phyloP scores from a whole-genome alignment of 2,113 vertebrate species.

The Engraulis encrasicolus region DNA sequence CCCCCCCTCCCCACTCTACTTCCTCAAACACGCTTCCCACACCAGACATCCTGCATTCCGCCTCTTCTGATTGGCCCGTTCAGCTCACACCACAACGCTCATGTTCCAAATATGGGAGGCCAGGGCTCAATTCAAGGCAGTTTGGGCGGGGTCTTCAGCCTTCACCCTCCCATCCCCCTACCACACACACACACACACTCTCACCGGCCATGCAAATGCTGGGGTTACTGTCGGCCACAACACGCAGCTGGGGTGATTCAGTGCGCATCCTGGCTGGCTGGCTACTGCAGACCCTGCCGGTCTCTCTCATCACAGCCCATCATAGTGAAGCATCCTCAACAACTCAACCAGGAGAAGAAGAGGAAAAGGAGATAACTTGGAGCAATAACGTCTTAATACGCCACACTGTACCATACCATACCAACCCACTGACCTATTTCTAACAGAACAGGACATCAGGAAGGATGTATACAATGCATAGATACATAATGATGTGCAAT shows the following conservation, averaged over 20 bases:
- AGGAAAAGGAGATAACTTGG: too few species aligned
- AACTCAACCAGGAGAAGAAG: neutral
- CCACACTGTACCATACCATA: too few species aligned
- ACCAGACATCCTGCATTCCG: slow-evolving; percentile 51
- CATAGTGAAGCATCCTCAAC: slow-evolving; percentile 18
- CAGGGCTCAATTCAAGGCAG: slow-evolving; percentile 48
- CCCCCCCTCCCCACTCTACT: slow-evolving; percentile 17
- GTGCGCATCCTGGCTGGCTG: neutral
- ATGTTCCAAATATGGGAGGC: slow-evolving; percentile 73
- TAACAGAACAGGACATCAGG: neutral
- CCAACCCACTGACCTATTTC: neutral
- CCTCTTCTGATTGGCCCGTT: slow-evolving; percentile 67
- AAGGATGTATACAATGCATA: too few species aligned
- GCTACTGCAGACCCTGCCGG: slow-evolving; percentile 47
- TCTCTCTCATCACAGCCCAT: neutral
- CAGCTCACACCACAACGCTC: slow-evolving; percentile 81
- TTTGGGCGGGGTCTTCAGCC: slow-evolving; percentile 34
- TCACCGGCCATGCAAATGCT: slow-evolving; percentile 39
- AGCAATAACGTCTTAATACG: neutral
- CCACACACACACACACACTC: slow-evolving; percentile 27
- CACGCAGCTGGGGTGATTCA: slow-evolving; percentile 30
- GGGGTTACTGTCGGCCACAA: slow-evolving; percentile 74
- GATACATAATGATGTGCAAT: too few species aligned
- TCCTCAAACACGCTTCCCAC: slow-evolving; percentile 50
- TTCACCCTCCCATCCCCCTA: slow-evolving; percentile 27